Conservation (phyloP, 2,888 invertebrate species). For the Muschampia plurimacula region DNA sequence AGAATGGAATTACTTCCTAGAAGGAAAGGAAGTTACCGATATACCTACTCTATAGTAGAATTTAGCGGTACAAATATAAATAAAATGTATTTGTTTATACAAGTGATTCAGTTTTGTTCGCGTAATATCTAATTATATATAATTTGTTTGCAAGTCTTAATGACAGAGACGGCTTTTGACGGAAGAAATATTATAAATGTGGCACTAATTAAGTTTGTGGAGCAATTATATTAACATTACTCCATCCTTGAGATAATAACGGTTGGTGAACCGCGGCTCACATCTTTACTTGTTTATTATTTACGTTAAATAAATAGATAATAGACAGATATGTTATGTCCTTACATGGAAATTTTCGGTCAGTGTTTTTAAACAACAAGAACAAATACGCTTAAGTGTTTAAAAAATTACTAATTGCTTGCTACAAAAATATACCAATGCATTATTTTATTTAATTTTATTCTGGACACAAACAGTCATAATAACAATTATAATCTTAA, state of each 20-base stretch:
- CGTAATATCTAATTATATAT: constrained; percentile 23
- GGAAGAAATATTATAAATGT: constrained; percentile 31
- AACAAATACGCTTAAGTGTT: neutral
- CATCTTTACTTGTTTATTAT: constrained; percentile 27
- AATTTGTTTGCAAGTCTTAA: constrained; percentile 31
- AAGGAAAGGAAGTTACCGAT: constrained; percentile 1
- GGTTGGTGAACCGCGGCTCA: constrained; percentile 47
- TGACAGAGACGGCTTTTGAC: constrained; percentile 6
- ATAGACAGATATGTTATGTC: constrained; percentile 12
- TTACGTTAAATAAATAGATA: constrained; percentile 32
- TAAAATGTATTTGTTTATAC: neutral
- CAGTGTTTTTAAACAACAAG: neutral
- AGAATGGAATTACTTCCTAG: constrained; percentile 19
- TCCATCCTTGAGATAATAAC: constrained; percentile 47
- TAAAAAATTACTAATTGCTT: too few species aligned
- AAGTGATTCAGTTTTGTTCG: neutral
- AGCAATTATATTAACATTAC: constrained; percentile 34
- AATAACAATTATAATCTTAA: too few species aligned
- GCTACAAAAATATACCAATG: too few species aligned
- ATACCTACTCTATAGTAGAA: too few species aligned
- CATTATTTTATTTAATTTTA: too few species aligned
- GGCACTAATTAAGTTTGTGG: constrained; percentile 37
- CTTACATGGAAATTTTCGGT: constrained; percentile 27
- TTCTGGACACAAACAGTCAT: too few species aligned
- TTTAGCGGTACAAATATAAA: constrained; percentile 10